phyloP scores from a whole-genome alignment of 2,888 invertebrate genomes.

The Seira musarum region DNA sequence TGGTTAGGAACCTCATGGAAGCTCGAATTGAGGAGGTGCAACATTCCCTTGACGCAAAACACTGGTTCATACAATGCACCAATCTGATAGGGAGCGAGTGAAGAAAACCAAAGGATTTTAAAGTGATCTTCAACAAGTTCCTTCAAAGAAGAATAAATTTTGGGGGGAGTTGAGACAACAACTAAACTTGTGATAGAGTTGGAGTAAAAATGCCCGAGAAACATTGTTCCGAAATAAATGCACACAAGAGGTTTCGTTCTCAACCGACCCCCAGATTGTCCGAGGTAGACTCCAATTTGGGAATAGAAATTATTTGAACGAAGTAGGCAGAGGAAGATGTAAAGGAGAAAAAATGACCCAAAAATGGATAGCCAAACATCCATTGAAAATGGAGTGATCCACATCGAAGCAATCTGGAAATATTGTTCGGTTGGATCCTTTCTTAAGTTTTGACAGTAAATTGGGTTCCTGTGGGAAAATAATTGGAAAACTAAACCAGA shows the following conservation, averaged over 20 bases:
- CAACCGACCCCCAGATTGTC: not conserved
- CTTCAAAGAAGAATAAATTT: not conserved
- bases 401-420: not conserved
- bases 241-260: not conserved
- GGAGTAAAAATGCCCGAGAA: not conserved
- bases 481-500: too few species aligned
- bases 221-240: not conserved
- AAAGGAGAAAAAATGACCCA: not conserved
- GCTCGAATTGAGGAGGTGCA: not conserved
- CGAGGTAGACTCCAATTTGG: not conserved
- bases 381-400: not conserved
- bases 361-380: not conserved
- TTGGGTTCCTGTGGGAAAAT: too few species aligned
- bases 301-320: not conserved
- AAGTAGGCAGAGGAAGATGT: not conserved
- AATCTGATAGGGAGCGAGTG: not conserved
- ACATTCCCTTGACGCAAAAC: not conserved
- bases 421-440: not conserved
- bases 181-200: not conserved
- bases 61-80: not conserved
- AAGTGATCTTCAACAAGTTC: not conserved
- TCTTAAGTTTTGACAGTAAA: not conserved
- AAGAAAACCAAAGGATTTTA: not conserved
- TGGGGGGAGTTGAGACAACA: not conserved
- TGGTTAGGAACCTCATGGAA: not conserved